Evolutionary conservation across 2,113 vertebrate genomes (phyloP).

Genomic region (Trachemys scripta): DNA sequence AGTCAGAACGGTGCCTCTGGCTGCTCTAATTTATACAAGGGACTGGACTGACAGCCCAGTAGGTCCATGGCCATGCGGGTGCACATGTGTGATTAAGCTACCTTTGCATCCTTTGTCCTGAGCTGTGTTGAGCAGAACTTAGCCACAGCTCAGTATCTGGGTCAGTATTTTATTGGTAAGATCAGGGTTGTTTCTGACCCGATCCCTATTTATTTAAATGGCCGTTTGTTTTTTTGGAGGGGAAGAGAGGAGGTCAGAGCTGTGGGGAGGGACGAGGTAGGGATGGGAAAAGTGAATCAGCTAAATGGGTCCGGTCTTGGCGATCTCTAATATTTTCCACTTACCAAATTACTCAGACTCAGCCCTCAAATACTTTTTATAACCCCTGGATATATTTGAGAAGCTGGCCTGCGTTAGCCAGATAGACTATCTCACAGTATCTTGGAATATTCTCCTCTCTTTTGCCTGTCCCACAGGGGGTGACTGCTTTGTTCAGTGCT

Average conservation of each 20-base stretch:
- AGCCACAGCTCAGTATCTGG: background rate
- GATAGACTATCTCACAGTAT: background rate
- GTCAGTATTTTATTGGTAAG: background rate
- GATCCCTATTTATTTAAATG: background rate
- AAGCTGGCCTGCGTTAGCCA: background rate
- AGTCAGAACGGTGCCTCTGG: background rate
- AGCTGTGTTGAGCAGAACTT: background rate
- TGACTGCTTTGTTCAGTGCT: background rate
- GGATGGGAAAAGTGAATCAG: background rate
- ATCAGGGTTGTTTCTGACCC: background rate
- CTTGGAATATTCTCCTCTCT: fast-evolving
- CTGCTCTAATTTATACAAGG: background rate
- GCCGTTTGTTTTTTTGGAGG: background rate
- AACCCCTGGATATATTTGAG: background rate
- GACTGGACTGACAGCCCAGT: background rate
- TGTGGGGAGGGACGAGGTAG: background rate
- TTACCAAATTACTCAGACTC: background rate
- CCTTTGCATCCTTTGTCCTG: background rate
- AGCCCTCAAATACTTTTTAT: background rate
- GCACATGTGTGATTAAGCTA: background rate
- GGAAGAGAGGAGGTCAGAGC: background rate
- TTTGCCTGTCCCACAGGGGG: background rate
- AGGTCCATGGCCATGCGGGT: background rate
- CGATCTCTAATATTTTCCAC: background rate
- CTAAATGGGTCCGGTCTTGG: background rate